These are phyloP conservation scores for Rhopalosiphum padi DNA, from an alignment of 1,140 invertebrate species.

Conservation along the genomic window DNA sequence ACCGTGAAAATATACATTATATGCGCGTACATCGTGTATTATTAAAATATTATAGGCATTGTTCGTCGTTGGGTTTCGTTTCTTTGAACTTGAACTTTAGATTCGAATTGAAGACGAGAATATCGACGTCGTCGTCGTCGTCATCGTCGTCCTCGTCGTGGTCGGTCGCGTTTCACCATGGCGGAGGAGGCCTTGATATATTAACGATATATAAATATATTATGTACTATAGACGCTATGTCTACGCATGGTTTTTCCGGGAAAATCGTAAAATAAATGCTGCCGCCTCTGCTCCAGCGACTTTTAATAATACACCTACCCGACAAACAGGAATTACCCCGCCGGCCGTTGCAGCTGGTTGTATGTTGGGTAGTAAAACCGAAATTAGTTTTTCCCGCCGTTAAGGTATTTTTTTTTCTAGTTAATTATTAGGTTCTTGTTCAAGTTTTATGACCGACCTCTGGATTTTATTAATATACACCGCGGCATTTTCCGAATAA, in stretches of 20 bases:
- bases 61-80: background rate
- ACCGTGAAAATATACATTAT: conserved; percentile 32
- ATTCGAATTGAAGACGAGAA: background rate
- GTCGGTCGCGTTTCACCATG: background rate
- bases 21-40: background rate
- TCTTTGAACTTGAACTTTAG: conserved; percentile 19
- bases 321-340: background rate
- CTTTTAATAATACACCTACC: background rate
- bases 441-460: conserved; percentile 23
- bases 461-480: background rate
- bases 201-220: background rate
- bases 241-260: background rate
- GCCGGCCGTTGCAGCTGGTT: background rate
- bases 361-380: background rate
- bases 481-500: background rate
- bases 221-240: background rate
- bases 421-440: background rate
- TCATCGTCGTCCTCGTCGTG: too few relatives aligned
- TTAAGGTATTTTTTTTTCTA: too few relatives aligned
- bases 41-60: background rate
- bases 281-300: background rate
- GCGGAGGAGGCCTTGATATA: background rate
- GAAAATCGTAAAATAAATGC: background rate
- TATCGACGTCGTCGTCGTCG: background rate
- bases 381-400: conserved; percentile 20